phyloP scores from a whole-genome alignment of 2,797 vertebrate species.

The Ctenopoma multispine region DNA sequence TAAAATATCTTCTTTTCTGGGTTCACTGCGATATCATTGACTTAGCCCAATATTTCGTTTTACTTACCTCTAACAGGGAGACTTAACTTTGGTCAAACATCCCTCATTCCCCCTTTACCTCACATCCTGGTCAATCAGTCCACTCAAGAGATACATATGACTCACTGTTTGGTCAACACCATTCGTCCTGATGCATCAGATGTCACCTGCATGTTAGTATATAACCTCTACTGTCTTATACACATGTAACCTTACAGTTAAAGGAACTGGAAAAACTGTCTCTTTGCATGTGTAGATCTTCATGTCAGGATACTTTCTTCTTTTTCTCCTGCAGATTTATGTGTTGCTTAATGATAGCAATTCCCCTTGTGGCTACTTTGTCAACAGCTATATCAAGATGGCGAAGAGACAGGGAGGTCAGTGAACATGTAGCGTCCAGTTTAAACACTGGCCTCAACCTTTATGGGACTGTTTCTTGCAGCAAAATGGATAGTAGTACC shows the following conservation, averaged over 20 bases:
- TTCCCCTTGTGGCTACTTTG: slow-evolving; percentile 79
- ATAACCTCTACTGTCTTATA: background rate
- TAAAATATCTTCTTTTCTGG: background rate
- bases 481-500: slow-evolving; percentile 7
- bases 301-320: background rate
- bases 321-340: slow-evolving; percentile 75
- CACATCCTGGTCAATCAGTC: slow-evolving; percentile 73
- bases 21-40: background rate
- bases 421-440: slow-evolving; percentile 44
- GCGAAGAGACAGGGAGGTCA: slow-evolving; percentile 60
- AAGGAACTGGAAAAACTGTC: background rate
- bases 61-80: slow-evolving; percentile 56
- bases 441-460: slow-evolving; percentile 56
- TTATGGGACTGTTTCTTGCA: slow-evolving; percentile 74
- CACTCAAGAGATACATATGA: slow-evolving; percentile 74
- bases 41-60: background rate
- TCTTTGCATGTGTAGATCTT: background rate
- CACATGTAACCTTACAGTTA: background rate
- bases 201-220: slow-evolving; percentile 80
- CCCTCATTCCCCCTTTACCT: slow-evolving; percentile 79
- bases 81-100: slow-evolving; percentile 66
- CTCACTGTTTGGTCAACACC: slow-evolving; percentile 69
- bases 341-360: slow-evolving; percentile 75
- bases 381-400: slow-evolving; percentile 61
- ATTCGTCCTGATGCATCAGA: slow-evolving; percentile 65